Evolutionary conservation across 2,888 invertebrate genomes (phyloP).

Genomic region (Lysandra coridon): DNA sequence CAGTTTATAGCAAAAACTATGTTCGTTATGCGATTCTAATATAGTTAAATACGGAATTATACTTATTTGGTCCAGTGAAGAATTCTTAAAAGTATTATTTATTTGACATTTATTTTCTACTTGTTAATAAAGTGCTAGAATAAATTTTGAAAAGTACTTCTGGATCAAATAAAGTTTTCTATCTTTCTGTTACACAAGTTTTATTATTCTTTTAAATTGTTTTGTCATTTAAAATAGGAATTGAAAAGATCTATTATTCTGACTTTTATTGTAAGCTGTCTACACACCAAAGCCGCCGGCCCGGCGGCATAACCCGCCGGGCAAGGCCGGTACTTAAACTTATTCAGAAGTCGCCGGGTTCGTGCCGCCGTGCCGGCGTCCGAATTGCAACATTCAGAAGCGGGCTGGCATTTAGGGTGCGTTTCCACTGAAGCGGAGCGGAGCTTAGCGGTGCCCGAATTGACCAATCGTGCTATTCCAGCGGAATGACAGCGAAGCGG

Average conservation of each 20-base stretch:
- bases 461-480: no score
- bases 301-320: no score
- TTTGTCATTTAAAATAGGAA: neutral
- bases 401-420: no score
- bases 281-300: no score
- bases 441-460: no score
- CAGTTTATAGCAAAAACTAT: neutral
- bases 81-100: neutral
- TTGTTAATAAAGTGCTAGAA: neutral
- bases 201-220: neutral
- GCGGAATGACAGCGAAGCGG: no score
- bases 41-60: neutral
- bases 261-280: neutral
- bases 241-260: neutral
- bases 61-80: constrained; percentile 4
- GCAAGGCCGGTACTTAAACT: no score
- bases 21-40: neutral
- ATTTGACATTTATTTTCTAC: neutral
- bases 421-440: no score
- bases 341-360: no score
- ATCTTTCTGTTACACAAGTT: neutral
- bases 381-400: no score
- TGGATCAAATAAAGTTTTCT: neutral
- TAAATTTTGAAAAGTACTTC: neutral
- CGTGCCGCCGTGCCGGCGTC: no score